These are phyloP conservation scores for Poeciliopsis retropinna DNA, from an alignment of 2,113 vertebrate species.

Conservation along the genomic window DNA sequence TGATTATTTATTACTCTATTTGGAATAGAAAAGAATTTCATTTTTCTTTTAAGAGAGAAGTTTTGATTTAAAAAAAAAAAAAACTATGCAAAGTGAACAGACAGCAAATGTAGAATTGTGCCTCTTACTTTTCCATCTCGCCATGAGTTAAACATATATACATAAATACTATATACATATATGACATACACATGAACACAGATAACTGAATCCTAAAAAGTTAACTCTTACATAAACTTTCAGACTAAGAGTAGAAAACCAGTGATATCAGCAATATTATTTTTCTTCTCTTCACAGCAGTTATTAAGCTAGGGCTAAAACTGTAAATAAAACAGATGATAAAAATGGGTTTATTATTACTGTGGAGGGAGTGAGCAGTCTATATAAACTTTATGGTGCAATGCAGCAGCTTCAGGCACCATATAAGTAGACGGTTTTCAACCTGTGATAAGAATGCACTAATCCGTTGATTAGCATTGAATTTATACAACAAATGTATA, in stretches of 20 bases:
- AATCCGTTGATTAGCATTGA: neutral
- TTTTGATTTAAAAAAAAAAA: no score
- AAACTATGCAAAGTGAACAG: no score
- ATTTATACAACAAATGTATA: neutral
- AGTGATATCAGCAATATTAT: constrained; percentile 12
- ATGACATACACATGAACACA: neutral
- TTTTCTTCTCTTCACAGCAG: constrained; percentile 17
- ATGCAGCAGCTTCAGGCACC: neutral
- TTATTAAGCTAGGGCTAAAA: neutral
- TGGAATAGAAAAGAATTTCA: neutral
- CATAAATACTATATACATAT: neutral
- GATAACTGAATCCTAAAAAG: neutral
- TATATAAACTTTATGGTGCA: neutral
- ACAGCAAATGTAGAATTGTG: no score
- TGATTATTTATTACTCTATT: neutral
- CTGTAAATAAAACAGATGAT: neutral
- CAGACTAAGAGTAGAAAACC: constrained; percentile 15
- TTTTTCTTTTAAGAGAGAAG: neutral
- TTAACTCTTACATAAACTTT: neutral
- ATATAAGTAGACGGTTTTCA: neutral
- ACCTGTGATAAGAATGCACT: neutral
- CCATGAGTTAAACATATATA: no score
- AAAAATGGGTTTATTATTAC: constrained; percentile 1
- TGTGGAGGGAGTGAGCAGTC: neutral
- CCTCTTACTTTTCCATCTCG: no score